Conservation (phyloP, 2,888 invertebrate genomes). For the Helicoverpa assulta region DNA sequence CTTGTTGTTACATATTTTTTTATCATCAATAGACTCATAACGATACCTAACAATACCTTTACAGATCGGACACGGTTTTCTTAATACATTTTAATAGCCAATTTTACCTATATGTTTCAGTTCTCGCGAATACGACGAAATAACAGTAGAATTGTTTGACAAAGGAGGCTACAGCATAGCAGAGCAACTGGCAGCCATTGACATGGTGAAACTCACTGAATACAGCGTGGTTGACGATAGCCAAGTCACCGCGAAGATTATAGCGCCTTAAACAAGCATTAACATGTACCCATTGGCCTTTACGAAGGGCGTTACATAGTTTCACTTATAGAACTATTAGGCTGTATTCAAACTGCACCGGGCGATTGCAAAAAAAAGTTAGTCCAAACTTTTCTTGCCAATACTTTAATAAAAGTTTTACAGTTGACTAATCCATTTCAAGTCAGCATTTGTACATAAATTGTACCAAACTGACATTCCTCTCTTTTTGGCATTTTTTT, state of each 20-base stretch:
- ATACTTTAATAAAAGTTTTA: no score
- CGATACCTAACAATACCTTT: no score
- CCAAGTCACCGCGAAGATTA: slow-evolving; percentile 62
- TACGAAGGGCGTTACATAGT: background rate
- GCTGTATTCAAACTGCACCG: background rate
- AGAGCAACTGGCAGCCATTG: slow-evolving; percentile 73
- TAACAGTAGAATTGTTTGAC: slow-evolving; percentile 78
- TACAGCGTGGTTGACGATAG: slow-evolving; percentile 71
- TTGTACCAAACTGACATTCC: no score
- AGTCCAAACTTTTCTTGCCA: no score
- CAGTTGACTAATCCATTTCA: no score
- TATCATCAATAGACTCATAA: no score
- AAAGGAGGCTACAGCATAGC: slow-evolving; percentile 73
- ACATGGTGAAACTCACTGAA: slow-evolving; percentile 67
- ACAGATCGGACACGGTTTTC: no score
- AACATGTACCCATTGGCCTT: background rate
- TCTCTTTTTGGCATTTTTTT: no score
- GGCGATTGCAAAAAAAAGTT: background rate
- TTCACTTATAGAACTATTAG: background rate
- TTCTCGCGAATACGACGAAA: slow-evolving; percentile 80
- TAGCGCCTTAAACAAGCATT: slow-evolving; percentile 67
- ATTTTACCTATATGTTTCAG: slow-evolving; percentile 63
- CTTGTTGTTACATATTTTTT: no score
- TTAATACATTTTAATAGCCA: no score
- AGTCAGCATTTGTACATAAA: no score